Evolutionary conservation across 2,113 vertebrate genomes (phyloP), one percentile per base, ranked within the genome.

Genomic region (Felis catus): DNA sequence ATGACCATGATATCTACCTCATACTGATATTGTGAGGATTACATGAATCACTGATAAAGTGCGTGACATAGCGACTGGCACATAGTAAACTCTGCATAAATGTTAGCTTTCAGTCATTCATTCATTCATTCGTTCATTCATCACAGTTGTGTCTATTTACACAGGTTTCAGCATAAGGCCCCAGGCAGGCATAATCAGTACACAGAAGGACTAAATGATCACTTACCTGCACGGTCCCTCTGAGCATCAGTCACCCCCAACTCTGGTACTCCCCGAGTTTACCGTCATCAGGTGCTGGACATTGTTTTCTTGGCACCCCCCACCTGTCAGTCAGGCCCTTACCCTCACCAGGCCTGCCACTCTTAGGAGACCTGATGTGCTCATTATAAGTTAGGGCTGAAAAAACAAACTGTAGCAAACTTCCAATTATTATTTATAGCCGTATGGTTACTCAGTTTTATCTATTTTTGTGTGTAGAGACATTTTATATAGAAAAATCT

Each of bases 401-500:
- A 53, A 89, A 48, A 81, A 25, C 81, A 96, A 93, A 74, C 81
- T 45, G 29, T 8, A 74, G 58, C 48, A 82, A 58, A 31, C 36
- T 4, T 65, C 41, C 23, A 55, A 19, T 96, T 96, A 74, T 83
- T 97, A 82, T 97, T 96, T 97, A 94, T 79, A 94, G 61, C 18
- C 66, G 94, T 82, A 48, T 41, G 63, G 18, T 94, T 81, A 90
- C 39, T n/a, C 61, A 90, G 9, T 94, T 90, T 92, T 65, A 68
- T 87, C 53, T 84, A 33, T 93, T 94, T 95, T 93, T 90, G 9
- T 80, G n/a, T 94, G 23, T 73, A 71, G 73, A 94, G 31, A 70
- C 7, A 55, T 95, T 93, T 89, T 27, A 78, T 70, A 27, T 93
- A 93, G 55, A 76, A 74, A 94, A 68, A 66, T 85, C 87, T 66